Evolutionary conservation across 2,113 vertebrate genomes (phyloP), one percentile per base, ranked within the genome.

Genomic region (Cranoglanis bouderius): DNA sequence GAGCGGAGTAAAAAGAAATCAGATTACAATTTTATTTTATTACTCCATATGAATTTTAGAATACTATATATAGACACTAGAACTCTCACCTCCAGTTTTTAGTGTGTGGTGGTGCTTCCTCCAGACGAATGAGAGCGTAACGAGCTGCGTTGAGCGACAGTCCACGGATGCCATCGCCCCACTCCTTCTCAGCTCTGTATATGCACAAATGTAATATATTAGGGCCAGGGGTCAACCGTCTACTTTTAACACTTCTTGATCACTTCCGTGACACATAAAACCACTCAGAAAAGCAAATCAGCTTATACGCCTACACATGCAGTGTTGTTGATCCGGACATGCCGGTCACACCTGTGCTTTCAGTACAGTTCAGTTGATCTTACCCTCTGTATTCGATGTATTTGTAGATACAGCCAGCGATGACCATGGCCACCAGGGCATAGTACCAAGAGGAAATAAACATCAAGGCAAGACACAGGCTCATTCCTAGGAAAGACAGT

Each of bases 371-470:
- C 7, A 26, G 29, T 10, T 80, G 67, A 63, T 92, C 97, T 97
- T 94, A 99, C 98, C 98, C 98, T 90, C 97, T 95, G 93, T 98
- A 99, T 92, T 99, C 98, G 29, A 99, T 99, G 94, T 99, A 99
- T 92, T 99, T 99, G 95, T 99, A 99, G 95, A 99, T 98, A 93
- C 97, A 98, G 92, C 97, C 94, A 19, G 98, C 98, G 18, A 99
- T 97, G 55, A 95, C 94, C 97, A 99, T 98, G 92, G 98, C 98
- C 29, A 97, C 92, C 67, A 99, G 96, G 4, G 98, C 98, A 19
- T 99, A 99, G 93, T 98, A 97, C 98, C 98, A 99, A 86, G 98
- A 99, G 75, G 95, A 98, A 93, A 99, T 96, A 94, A 99, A 99
- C 98, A 99, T 99, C 92, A 99, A 95, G 26, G 98, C 97, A 53